These are phyloP conservation scores for Stigmatopora nigra DNA, from an alignment of 2,113 vertebrate genomes.

Conservation along the genomic window DNA sequence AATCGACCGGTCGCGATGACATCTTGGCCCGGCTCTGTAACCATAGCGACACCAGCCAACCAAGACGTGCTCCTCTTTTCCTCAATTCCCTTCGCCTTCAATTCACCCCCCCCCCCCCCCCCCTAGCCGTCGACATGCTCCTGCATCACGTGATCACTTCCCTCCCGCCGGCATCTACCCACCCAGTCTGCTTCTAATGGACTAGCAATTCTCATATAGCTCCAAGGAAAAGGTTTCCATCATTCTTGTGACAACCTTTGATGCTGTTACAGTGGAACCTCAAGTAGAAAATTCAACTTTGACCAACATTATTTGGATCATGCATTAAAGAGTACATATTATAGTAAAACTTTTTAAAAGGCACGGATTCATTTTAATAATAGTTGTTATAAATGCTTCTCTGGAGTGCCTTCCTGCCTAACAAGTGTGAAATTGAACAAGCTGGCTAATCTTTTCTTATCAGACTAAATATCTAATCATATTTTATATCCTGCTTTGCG, in stretches of 20 bases:
- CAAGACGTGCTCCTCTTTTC: constrained; percentile 57
- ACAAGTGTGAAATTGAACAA: no score
- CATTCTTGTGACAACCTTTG: constrained; percentile 5
- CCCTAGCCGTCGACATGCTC: constrained; percentile 39
- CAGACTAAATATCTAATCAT: no score
- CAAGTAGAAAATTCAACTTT: not conserved
- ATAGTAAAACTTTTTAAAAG: not conserved
- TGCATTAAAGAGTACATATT: not conserved
- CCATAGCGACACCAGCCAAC: constrained; percentile 71
- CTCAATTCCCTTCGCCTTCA: not conserved
- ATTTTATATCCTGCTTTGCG: no score
- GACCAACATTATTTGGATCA: not conserved
- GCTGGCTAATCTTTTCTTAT: no score
- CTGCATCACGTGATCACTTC: constrained; percentile 30
- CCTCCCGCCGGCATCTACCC: constrained; percentile 28
- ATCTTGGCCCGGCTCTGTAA: constrained; percentile 65
- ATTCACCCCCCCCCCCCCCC: constrained; percentile 49
- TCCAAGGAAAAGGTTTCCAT: constrained; percentile 9
- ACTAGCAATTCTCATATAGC: not conserved
- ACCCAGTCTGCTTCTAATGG: constrained; percentile 14
- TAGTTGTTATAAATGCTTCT: no score
- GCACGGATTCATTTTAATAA: not conserved
- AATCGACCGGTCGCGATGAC: constrained; percentile 71
- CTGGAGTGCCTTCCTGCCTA: no score
- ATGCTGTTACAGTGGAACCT: not conserved